Conservation (phyloP, 1,140 invertebrate genomes). For the Cydia strobilella region DNA sequence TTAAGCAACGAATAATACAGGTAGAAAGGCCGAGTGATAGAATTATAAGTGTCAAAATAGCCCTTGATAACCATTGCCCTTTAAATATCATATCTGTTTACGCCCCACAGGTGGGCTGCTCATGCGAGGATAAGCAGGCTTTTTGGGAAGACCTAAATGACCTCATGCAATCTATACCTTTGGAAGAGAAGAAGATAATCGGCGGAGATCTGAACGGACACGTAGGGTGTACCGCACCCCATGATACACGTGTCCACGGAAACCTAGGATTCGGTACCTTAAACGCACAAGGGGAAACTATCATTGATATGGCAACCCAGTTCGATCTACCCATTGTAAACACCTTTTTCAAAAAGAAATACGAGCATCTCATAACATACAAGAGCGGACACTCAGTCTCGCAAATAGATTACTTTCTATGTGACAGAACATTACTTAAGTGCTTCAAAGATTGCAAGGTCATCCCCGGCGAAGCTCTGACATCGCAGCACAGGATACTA, state of each 20-base stretch:
- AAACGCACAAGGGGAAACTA: too few species aligned
- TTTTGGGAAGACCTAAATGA: slow-evolving; percentile 1
- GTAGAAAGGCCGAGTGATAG: neutral
- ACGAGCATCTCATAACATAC: too few species aligned
- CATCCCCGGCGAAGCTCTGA: neutral
- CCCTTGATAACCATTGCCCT: neutral
- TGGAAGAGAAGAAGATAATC: neutral
- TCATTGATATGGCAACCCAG: too few species aligned
- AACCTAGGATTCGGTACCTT: too few species aligned
- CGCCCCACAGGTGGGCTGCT: neutral
- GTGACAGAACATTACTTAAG: neutral
- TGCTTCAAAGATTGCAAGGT: neutral
- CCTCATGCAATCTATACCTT: neutral
- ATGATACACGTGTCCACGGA: too few species aligned
- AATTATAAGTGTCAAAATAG: neutral
- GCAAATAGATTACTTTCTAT: too few species aligned
- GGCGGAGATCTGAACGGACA: slow-evolving; percentile 9
- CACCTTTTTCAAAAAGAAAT: too few species aligned
- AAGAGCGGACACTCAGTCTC: too few species aligned
- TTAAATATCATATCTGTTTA: neutral
- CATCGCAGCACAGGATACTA: too few species aligned
- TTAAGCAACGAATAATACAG: neutral
- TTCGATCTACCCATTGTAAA: too few species aligned
- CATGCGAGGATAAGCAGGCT: neutral
- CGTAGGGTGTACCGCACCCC: too few species aligned